Percentiles rank a stretch among this genome's conserved stretches.
These are phyloP conservation scores for Drosophila atripex DNA, from an alignment of 2,888 invertebrate species.

Conservation along the genomic window DNA sequence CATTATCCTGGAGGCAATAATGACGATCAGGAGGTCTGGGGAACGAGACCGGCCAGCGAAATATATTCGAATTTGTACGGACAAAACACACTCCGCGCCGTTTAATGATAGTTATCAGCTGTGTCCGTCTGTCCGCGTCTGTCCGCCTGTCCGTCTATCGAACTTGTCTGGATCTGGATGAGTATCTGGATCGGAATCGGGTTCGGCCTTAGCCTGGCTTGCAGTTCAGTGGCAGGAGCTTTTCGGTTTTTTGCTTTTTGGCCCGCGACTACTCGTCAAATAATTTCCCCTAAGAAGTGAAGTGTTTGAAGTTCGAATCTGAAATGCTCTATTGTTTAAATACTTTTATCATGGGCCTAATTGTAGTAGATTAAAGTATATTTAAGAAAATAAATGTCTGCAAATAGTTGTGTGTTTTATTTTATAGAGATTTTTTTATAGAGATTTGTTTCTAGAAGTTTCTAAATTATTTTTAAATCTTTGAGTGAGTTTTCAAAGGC, in stretches of 20 bases:
- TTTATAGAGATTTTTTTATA: too few relatives aligned
- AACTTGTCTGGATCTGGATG: slow-evolving; percentile 15
- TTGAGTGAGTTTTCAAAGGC: too few relatives aligned
- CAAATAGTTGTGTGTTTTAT: too few relatives aligned
- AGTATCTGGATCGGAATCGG: slow-evolving; percentile 2
- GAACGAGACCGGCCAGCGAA: slow-evolving; percentile 46
- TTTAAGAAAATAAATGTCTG: too few relatives aligned
- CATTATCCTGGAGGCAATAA: slow-evolving; percentile 8
- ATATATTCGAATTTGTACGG: slow-evolving; percentile 32
- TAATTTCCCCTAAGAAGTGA: slow-evolving; percentile 42
- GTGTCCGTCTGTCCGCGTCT: slow-evolving; percentile 35
- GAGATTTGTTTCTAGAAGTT: too few relatives aligned
- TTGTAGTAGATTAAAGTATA: too few relatives aligned
- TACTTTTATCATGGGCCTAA: too few relatives aligned
- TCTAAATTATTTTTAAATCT: too few relatives aligned
- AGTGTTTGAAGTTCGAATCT: slow-evolving; percentile 12
- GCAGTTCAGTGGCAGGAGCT: slow-evolving; percentile 1
- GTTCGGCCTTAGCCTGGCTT: slow-evolving; percentile 15
- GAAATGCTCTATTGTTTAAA: slow-evolving; percentile 16
- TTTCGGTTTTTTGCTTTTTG: slow-evolving; percentile 13
- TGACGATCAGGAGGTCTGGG: slow-evolving; percentile 20
- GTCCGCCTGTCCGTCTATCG: slow-evolving; percentile 25
- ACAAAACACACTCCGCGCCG: slow-evolving; percentile 52
- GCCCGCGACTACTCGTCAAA: slow-evolving; percentile 65
- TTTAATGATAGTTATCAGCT: slow-evolving; percentile 80